Percentiles rank a stretch among this genome's conserved stretches.
phyloP scores from a whole-genome alignment of 2,797 vertebrate species.

The Centropyge bicolor region DNA sequence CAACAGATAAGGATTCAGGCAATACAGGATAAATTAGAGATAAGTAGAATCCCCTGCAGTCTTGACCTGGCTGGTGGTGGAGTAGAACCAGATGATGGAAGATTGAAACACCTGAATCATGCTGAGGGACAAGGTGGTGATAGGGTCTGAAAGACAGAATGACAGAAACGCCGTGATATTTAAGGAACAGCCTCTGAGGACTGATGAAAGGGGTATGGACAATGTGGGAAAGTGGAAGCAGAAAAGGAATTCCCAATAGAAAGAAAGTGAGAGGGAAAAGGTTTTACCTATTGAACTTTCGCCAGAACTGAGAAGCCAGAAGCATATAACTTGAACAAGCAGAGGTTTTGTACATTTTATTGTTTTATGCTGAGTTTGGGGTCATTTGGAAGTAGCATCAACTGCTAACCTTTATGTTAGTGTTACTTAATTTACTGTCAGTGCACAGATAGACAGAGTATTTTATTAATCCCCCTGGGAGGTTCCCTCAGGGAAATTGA shows the following conservation, averaged over 20 bases:
- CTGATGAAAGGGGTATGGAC: background rate
- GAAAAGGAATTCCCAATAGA: background rate
- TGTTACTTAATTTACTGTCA: background rate
- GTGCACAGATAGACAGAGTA: too few relatives aligned
- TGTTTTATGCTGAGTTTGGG: background rate
- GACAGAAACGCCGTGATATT: background rate
- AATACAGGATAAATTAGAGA: too few relatives aligned
- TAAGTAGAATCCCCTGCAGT: background rate
- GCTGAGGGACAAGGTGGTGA: background rate
- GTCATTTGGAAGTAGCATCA: background rate
- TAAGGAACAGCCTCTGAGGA: background rate
- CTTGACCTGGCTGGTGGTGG: background rate
- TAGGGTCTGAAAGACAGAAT: background rate
- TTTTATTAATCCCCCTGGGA: too few relatives aligned
- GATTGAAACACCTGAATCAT: constrained; percentile 7
- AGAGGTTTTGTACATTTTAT: background rate
- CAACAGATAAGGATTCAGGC: background rate
- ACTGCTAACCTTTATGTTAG: too few relatives aligned
- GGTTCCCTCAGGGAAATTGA: too few relatives aligned
- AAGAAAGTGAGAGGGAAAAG: background rate
- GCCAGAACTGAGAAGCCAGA: background rate
- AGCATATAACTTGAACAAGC: background rate
- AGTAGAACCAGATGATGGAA: background rate
- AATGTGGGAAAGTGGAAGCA: background rate
- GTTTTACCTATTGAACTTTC: background rate